phyloP scores from a whole-genome alignment of 2,113 vertebrate genomes.

The Alexandromys fortis region DNA sequence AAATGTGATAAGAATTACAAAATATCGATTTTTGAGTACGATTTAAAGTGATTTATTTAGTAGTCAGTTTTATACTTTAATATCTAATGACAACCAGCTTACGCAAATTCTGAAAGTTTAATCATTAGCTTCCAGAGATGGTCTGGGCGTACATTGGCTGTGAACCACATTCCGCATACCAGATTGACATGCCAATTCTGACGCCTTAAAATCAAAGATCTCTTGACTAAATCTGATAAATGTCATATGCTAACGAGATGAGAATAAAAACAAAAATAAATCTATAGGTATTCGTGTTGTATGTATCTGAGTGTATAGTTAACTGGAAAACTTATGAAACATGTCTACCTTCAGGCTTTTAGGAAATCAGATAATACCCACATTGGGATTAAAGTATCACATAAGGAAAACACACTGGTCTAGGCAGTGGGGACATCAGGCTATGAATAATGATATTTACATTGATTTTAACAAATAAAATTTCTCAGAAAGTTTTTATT shows the following conservation, averaged over 20 bases:
- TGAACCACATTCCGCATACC: not conserved
- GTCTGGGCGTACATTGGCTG: not conserved
- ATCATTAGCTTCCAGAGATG: not conserved
- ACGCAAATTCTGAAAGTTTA: slow-evolving; percentile 45
- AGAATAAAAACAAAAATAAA: slow-evolving; percentile 18
- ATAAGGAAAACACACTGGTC: not conserved
- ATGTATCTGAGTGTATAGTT: not conserved
- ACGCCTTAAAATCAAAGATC: slow-evolving; percentile 40
- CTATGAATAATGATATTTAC: slow-evolving; percentile 9
- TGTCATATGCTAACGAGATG: not conserved
- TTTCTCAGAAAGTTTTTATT: slow-evolving; percentile 52
- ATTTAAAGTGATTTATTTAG: not conserved
- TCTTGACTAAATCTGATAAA: slow-evolving; percentile 36
- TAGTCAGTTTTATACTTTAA: slow-evolving; percentile 17
- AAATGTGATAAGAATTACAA: slow-evolving; percentile 32
- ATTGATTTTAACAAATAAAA: slow-evolving; percentile 51
- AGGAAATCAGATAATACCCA: slow-evolving; percentile 46
- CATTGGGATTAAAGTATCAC: not conserved
- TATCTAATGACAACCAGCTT: slow-evolving; percentile 35
- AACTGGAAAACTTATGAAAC: slow-evolving; percentile 36
- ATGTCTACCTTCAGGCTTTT: not conserved
- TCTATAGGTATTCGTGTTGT: not conserved
- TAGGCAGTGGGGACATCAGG: not conserved
- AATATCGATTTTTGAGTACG: not conserved
- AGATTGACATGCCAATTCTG: slow-evolving; percentile 21